These are phyloP conservation scores for Holothuria leucospilota DNA, from an alignment of 53 echinoderm and acorn worm genomes.

Conservation along the genomic window DNA sequence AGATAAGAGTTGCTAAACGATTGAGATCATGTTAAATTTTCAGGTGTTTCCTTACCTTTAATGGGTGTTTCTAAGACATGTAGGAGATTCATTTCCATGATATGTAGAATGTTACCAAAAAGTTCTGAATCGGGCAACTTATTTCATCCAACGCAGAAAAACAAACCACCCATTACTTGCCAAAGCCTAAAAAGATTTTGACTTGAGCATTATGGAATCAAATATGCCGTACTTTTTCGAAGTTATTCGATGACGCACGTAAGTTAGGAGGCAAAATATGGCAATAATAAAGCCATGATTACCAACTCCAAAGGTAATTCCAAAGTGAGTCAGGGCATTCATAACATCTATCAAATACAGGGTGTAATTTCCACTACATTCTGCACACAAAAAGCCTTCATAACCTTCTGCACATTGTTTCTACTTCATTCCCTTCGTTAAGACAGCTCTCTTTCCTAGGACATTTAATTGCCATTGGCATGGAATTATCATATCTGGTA, in stretches of 20 bases:
- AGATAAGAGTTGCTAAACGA: no score
- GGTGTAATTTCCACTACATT: neutral
- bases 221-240: neutral
- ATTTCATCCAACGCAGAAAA: constrained; percentile 20
- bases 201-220: constrained; percentile 21
- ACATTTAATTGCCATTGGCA: constrained; percentile 17
- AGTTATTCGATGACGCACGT: neutral
- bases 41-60: no score
- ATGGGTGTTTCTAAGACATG: neutral
- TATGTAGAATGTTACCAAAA: neutral
- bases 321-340: neutral
- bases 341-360: constrained; percentile 20
- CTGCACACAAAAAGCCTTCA: constrained; percentile 16
- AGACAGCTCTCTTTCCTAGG: neutral
- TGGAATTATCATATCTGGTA: neutral
- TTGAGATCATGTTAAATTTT: no score
- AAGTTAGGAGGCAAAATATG: neutral
- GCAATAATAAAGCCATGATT: neutral
- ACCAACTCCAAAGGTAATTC: neutral
- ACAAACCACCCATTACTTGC: constrained; percentile 20
- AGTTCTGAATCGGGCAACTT: neutral
- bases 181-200: constrained; percentile 15
- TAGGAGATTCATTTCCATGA: constrained; percentile 10
- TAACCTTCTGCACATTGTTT: constrained; percentile 2
- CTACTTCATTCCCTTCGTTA: neutral